These are phyloP conservation scores for Linepithema humile DNA, from an alignment of 1,140 invertebrate genomes.

Conservation along the genomic window DNA sequence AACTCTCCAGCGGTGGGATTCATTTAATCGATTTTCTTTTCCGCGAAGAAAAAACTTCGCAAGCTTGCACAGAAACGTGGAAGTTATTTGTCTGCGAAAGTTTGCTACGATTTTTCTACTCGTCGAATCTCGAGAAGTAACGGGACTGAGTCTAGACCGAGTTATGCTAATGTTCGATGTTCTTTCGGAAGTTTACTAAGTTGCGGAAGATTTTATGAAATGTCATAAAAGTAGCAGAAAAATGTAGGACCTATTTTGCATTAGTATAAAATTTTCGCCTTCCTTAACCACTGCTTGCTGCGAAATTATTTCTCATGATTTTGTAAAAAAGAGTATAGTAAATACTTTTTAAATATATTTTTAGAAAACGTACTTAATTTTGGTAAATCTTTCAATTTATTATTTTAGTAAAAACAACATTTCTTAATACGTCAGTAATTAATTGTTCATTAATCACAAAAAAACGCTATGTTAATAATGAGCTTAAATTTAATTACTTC, in stretches of 20 bases:
- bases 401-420: background rate
- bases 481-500: background rate
- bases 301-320: background rate
- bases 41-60: slow-evolving; percentile 17
- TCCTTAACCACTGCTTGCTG: background rate
- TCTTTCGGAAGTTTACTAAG: slow-evolving; percentile 22
- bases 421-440: background rate
- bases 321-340: too few species aligned
- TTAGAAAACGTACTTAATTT: too few species aligned
- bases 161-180: slow-evolving; percentile 36
- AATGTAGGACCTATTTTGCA: background rate
- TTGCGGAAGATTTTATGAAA: slow-evolving; percentile 4
- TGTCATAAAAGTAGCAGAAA: background rate
- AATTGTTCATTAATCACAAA: background rate
- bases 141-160: slow-evolving; percentile 10
- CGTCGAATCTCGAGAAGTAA: slow-evolving; percentile 10
- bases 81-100: slow-evolving; percentile 41
- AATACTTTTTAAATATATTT: too few species aligned
- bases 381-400: background rate
- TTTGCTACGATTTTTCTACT: slow-evolving; percentile 27
- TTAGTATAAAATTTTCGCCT: background rate
- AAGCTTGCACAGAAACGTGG: slow-evolving; percentile 17
- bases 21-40: background rate
- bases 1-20: too few species aligned
- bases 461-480: background rate